Percentiles rank a stretch among this genome's conserved stretches.
Conservation (phyloP, 2,113 vertebrate genomes). For the Engraulis encrasicolus region DNA sequence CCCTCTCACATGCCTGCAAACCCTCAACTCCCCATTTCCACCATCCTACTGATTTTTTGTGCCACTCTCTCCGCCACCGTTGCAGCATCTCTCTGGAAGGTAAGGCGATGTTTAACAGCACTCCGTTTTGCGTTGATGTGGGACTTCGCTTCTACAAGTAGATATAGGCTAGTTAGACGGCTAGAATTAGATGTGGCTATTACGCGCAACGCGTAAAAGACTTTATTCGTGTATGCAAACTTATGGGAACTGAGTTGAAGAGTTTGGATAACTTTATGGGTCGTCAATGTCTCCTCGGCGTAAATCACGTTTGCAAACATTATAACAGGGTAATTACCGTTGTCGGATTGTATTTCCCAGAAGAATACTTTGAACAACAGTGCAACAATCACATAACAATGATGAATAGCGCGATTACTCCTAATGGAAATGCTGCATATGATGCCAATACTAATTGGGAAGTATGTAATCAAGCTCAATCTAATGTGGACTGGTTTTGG, state of each 20-base stretch:
- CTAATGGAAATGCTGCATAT: too few species aligned
- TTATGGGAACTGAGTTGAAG: not conserved
- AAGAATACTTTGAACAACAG: slow-evolving; percentile 37
- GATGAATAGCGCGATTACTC: too few species aligned
- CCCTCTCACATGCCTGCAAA: slow-evolving; percentile 57
- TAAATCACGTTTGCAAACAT: not conserved
- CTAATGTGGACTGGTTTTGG: slow-evolving; percentile 79
- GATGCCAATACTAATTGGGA: slow-evolving; percentile 64
- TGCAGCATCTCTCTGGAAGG: slow-evolving; percentile 64
- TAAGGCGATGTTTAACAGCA: slow-evolving; percentile 54
- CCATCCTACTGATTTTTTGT: slow-evolving; percentile 49
- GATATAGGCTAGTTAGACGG: not conserved
- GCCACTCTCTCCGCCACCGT: slow-evolving; percentile 37
- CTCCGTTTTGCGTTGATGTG: not conserved
- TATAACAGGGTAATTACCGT: not conserved
- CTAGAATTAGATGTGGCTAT: not conserved
- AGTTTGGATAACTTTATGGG: not conserved
- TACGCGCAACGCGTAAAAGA: not conserved
- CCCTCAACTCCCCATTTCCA: slow-evolving; percentile 55
- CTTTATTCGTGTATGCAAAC: not conserved
- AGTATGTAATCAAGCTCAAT: slow-evolving; percentile 76
- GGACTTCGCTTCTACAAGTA: not conserved
- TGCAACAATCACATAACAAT: not conserved
- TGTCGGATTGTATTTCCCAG: not conserved
- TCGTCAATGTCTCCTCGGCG: not conserved